Base-by-base conservation (phyloP, 1,140 invertebrate genomes). In the Pectinophora gossypiella region DNA sequence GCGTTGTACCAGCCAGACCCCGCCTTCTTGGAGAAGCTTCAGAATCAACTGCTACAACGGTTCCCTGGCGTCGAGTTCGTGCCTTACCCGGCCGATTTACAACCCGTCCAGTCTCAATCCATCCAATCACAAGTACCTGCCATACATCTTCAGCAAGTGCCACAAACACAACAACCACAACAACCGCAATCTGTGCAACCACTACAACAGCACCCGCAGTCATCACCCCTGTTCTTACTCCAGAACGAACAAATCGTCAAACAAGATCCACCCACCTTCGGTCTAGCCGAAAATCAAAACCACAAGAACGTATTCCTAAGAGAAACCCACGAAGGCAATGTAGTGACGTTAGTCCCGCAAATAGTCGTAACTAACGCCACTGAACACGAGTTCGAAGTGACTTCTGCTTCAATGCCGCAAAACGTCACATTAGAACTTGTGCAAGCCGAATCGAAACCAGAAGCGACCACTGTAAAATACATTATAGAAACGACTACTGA, bases 171-270 rank as follows among this genome's bases (percentile, higher is more conserved):
- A 9, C 38, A 2, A 15, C 38, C 27, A n/a, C n/a, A 12, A 2
- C 27, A 32, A n/a, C n/a, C n/a, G 9, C n/a, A 40, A 40, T 7
- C n/a, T 40, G 27, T 47, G 5, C 64, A 62, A 54, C 54, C 64
- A 59, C 42, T 57, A 36, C 64, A 1, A 15, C 36, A 40, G 16
- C 27, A 32, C n/a, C 9, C 9, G 2, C 36, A 40, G 7, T 15
- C 77, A 68, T 46, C 64, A 0, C 58, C 68, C 42, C 21, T 75
- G 36, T 61, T 68, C 27, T 54, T 82, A 7, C 52, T 83, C 22
- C 55, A 83, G 61, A 81, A 83, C 48, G 73, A 83, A 47, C 60
- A 74, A 83, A 82, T 78, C 83, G 86, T 59, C 2, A 87, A 90
- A 48, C 84, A 85, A 46, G 58, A 51, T 19, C 76, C 72, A 19